A percentile compares a stretch with the other conserved stretches of the same genome.
phyloP scores from a whole-genome alignment of 2,797 vertebrate species.

The Darevskia mixta region DNA sequence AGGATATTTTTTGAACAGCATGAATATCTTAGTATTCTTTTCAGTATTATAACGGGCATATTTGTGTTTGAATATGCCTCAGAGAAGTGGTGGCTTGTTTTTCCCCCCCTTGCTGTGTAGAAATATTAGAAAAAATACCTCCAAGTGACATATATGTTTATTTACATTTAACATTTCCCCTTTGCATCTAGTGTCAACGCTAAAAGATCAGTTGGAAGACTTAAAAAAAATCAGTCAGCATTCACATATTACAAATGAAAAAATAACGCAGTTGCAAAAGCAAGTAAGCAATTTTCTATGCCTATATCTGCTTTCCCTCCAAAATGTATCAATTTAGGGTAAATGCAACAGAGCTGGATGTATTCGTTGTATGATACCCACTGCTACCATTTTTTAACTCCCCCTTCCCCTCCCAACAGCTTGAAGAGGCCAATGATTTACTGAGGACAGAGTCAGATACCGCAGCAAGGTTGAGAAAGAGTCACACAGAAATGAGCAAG shows the following conservation, averaged over 20 bases:
- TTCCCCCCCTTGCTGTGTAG: neutral
- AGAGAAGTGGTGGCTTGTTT: neutral
- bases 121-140: neutral
- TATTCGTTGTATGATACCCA: slow-evolving; percentile 3
- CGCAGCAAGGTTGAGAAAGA: slow-evolving; percentile 92
- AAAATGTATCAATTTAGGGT: neutral
- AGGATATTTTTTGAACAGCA: neutral
- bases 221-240: slow-evolving; percentile 94
- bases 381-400: slow-evolving; percentile 15
- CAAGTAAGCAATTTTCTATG: slow-evolving; percentile 82
- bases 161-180: slow-evolving; percentile 43
- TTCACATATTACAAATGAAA: slow-evolving; percentile 94
- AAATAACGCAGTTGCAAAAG: slow-evolving; percentile 93
- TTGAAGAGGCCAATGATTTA: slow-evolving; percentile 95
- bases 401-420: slow-evolving; percentile 76
- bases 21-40: neutral
- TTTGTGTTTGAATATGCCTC: neutral
- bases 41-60: no score
- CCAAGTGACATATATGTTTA: slow-evolving; percentile 26
- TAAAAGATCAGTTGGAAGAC: slow-evolving; percentile 97
- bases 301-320: slow-evolving; percentile 14
- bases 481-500: slow-evolving; percentile 93
- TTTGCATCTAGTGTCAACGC: slow-evolving; percentile 88
- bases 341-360: slow-evolving; percentile 24
- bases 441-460: slow-evolving; percentile 95